Conservation (phyloP, 1,140 invertebrate species). For the Drosophila nigrodunni region DNA sequence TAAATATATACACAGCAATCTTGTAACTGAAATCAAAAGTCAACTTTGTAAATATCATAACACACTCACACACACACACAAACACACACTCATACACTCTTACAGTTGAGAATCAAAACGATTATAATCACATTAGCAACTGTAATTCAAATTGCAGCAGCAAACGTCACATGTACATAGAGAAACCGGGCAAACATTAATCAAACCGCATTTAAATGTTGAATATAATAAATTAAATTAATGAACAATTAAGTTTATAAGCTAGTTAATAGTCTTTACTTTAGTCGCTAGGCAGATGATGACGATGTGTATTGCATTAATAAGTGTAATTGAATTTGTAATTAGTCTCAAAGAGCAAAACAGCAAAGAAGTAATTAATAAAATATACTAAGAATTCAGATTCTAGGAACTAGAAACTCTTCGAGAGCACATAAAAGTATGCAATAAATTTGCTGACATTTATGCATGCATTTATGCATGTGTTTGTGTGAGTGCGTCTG, state of each 20-base stretch:
- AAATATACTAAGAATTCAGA: not conserved
- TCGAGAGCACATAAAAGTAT: not conserved
- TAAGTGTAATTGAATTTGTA: conserved; percentile 45
- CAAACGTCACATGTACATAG: conserved; percentile 71
- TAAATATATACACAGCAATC: conserved; percentile 53
- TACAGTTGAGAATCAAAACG: conserved; percentile 34
- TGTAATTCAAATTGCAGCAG: conserved; percentile 16
- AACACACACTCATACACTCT: conserved; percentile 7
- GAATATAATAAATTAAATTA: conserved; percentile 70
- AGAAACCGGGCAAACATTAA: conserved; percentile 69
- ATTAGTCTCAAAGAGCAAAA: conserved; percentile 59
- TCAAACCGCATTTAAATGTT: conserved; percentile 80
- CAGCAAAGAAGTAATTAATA: conserved; percentile 1
- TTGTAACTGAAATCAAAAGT: conserved; percentile 76
- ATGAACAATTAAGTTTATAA: conserved; percentile 55
- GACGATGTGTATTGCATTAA: not conserved
- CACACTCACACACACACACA: conserved; percentile 24
- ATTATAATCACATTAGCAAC: conserved; percentile 13
- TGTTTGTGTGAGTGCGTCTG: not conserved
- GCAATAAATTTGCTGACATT: conserved; percentile 3
- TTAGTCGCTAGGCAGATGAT: conserved; percentile 7
- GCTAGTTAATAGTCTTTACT: conserved; percentile 49
- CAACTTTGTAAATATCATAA: conserved; percentile 61
- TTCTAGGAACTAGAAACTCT: not conserved
- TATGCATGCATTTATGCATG: not conserved